A percentile compares a stretch with the other conserved stretches of the same genome.
Evolutionary conservation across 2,888 invertebrate genomes (phyloP).

Genomic region (Heliconius ismenius): DNA sequence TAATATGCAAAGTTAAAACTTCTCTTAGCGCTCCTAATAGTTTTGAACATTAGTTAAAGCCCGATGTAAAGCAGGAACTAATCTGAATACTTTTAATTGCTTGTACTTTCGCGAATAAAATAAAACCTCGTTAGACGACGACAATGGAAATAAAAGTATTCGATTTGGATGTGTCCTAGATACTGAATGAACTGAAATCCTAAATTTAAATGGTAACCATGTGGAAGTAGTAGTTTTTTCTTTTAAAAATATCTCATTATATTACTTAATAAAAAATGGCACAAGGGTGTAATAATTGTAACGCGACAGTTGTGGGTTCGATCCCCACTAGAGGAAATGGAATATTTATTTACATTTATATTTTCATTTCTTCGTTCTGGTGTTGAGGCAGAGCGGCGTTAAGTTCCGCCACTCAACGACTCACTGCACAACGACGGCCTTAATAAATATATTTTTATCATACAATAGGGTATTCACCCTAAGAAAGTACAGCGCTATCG

Average conservation of each 20-base stretch:
- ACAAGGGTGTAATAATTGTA: no score
- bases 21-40: slow-evolving; percentile 33
- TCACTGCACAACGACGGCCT: neutral
- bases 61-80: slow-evolving; percentile 32
- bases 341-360: no score
- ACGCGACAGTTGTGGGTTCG: no score
- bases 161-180: neutral
- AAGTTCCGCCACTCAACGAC: no score
- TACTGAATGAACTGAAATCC: no score
- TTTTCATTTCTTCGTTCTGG: no score
- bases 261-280: no score
- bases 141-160: neutral
- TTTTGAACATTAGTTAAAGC: slow-evolving; percentile 36
- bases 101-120: slow-evolving; percentile 13
- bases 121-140: neutral
- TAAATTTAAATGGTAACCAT: no score
- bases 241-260: no score
- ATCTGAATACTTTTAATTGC: slow-evolving; percentile 32
- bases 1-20: slow-evolving; percentile 41
- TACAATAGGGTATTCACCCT: slow-evolving; percentile 2
- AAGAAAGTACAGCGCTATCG: slow-evolving; percentile 10
- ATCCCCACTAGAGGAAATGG: no score
- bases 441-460: slow-evolving; percentile 8
- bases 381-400: no score
- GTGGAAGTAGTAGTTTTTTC: no score